phyloP scores from a whole-genome alignment of 2,113 vertebrate species.

The Ailuropoda melanoleuca region DNA sequence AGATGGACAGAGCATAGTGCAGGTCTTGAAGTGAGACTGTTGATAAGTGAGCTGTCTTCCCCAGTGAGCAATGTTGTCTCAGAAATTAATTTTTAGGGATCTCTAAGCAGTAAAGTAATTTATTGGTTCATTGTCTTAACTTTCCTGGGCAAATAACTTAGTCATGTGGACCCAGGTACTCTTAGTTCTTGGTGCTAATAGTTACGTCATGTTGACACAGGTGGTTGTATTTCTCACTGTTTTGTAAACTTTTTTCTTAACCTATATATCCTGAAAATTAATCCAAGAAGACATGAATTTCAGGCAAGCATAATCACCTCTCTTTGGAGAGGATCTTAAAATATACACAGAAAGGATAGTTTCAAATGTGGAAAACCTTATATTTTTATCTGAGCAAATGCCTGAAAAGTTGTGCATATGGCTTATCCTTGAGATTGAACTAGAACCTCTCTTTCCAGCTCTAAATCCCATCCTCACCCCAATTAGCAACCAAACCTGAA shows the following conservation, averaged over 20 bases:
- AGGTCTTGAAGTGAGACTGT: background rate
- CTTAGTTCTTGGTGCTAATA: background rate
- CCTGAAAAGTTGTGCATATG: background rate
- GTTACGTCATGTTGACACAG: background rate
- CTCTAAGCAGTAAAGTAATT: background rate
- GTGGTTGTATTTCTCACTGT: background rate
- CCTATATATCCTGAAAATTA: background rate
- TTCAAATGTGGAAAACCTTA: background rate
- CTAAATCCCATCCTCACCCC: background rate
- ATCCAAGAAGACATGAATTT: background rate
- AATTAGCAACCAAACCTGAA: background rate
- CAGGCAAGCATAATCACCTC: background rate
- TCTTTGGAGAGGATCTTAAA: background rate
- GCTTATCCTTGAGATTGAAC: background rate
- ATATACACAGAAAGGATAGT: background rate
- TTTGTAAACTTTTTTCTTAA: background rate
- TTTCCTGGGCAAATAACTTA: background rate
- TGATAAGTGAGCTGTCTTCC: background rate
- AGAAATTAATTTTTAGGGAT: background rate
- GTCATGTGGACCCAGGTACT: background rate
- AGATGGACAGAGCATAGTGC: background rate
- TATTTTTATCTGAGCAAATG: background rate
- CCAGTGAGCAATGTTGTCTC: background rate
- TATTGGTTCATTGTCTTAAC: background rate
- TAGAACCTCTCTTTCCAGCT: background rate